These are phyloP conservation scores for Lasioglossum vierecki DNA, from an alignment of 2,888 invertebrate species.

Conservation along the genomic window DNA sequence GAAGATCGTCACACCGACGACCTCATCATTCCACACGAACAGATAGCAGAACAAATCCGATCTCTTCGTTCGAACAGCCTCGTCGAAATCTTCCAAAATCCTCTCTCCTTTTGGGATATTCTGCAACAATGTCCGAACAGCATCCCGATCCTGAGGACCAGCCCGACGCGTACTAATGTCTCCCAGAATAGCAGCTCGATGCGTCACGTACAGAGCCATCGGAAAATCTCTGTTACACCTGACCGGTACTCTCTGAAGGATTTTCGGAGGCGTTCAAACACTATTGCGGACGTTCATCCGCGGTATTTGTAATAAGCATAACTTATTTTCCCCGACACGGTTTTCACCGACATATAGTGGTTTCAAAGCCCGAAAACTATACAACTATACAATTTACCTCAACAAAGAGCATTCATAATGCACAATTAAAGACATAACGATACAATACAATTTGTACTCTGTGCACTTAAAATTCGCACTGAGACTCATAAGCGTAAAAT, in stretches of 20 bases:
- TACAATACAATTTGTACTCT: no score
- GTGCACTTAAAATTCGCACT: no score
- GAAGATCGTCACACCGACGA: slow-evolving; percentile 85
- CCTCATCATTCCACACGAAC: slow-evolving; percentile 83
- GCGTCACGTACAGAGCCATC: slow-evolving; percentile 83
- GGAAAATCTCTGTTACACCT: slow-evolving; percentile 81
- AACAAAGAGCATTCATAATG: no score
- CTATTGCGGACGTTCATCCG: no score
- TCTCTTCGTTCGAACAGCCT: slow-evolving; percentile 62
- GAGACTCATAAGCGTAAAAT: no score
- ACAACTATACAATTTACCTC: no score
- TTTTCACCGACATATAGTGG: no score
- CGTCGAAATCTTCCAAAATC: slow-evolving; percentile 70
- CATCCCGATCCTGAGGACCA: slow-evolving; percentile 60
- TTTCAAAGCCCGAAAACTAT: no score
- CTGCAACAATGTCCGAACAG: slow-evolving; percentile 67
- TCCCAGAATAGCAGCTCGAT: slow-evolving; percentile 80
- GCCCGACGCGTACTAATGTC: slow-evolving; percentile 70
- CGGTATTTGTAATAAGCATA: no score
- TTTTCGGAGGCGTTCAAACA: neutral
- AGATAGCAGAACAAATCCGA: slow-evolving; percentile 80
- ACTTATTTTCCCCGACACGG: no score
- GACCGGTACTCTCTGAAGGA: slow-evolving; percentile 78
- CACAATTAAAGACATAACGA: no score
- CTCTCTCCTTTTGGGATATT: slow-evolving; percentile 63